These are phyloP conservation scores for Chaetophractus vellerosus DNA, from an alignment of 2,797 vertebrate genomes.

Conservation along the genomic window DNA sequence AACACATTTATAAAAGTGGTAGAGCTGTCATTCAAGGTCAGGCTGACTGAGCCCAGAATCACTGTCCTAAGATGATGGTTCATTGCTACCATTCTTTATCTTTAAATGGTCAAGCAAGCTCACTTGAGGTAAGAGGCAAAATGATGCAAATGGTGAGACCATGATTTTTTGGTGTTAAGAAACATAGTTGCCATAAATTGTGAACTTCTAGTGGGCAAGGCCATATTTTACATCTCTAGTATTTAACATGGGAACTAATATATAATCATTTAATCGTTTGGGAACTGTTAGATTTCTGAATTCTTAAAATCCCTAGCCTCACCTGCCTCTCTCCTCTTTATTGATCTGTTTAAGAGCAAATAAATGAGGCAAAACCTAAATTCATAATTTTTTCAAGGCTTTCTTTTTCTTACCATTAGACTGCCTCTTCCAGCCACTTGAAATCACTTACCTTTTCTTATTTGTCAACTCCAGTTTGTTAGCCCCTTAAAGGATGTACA, in stretches of 20 bases:
- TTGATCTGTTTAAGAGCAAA: background rate
- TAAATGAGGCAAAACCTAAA: conserved; percentile 1
- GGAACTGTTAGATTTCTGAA: background rate
- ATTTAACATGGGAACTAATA: background rate
- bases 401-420: background rate
- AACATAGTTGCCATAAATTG: background rate
- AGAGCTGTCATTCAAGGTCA: background rate
- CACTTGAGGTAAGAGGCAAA: background rate
- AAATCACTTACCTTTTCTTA: background rate
- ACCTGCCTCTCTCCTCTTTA: background rate
- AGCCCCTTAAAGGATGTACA: background rate
- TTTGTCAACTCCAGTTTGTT: background rate
- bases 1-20: background rate
- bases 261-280: background rate
- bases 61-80: background rate
- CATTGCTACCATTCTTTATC: background rate
- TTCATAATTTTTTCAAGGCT: background rate
- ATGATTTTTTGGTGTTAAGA: background rate
- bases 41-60: background rate
- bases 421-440: background rate
- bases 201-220: background rate
- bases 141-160: background rate
- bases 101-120: background rate
- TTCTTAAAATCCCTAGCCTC: background rate
- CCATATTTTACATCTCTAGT: background rate